Evolutionary conservation across 30 jellyfish, hydroid and myxozoan genomes (phyloP).

Genomic region (Sanderia malayensis): DNA sequence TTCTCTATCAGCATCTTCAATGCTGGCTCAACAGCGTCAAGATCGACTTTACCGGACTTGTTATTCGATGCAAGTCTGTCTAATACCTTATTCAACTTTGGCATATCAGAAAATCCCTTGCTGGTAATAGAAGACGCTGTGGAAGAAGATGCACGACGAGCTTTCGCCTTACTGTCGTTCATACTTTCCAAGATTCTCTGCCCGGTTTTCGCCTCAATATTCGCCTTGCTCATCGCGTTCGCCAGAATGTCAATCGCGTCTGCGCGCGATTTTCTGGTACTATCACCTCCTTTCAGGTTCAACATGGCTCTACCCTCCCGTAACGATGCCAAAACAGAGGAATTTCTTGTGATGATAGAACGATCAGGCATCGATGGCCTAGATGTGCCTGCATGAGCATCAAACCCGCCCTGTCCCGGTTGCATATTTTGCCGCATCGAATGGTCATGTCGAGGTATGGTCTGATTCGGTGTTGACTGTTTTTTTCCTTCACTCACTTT

Average conservation of each 20-base stretch:
- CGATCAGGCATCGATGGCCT: conserved; percentile 64
- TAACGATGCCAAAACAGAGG: conserved; percentile 71
- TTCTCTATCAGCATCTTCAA: conserved; percentile 25
- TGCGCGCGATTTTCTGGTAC: conserved; percentile 69
- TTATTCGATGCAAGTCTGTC: conserved; percentile 55
- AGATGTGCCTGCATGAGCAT: conserved; percentile 1
- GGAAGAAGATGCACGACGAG: background rate
- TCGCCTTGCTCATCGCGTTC: conserved; percentile 91
- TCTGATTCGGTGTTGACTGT: conserved; percentile 47
- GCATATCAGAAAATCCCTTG: conserved; percentile 86
- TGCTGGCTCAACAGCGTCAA: conserved; percentile 25
- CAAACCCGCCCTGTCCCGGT: conserved; percentile 24
- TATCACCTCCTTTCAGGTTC: conserved; percentile 34
- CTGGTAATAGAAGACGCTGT: conserved; percentile 14
- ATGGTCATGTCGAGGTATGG: background rate
- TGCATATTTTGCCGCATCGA: background rate
- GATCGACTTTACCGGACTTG: conserved; percentile 30
- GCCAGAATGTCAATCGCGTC: conserved; percentile 92
- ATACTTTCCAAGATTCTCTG: conserved; percentile 69
- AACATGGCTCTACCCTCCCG: conserved; percentile 82
- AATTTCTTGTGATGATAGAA: conserved; percentile 81
- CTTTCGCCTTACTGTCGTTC: conserved; percentile 14
- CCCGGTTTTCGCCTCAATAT: conserved; percentile 92
- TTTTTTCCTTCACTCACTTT: background rate
- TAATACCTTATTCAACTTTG: conserved; percentile 70